Evolutionary conservation across 2,888 invertebrate genomes (phyloP).

Genomic region (Hirudinaria manillensis): DNA sequence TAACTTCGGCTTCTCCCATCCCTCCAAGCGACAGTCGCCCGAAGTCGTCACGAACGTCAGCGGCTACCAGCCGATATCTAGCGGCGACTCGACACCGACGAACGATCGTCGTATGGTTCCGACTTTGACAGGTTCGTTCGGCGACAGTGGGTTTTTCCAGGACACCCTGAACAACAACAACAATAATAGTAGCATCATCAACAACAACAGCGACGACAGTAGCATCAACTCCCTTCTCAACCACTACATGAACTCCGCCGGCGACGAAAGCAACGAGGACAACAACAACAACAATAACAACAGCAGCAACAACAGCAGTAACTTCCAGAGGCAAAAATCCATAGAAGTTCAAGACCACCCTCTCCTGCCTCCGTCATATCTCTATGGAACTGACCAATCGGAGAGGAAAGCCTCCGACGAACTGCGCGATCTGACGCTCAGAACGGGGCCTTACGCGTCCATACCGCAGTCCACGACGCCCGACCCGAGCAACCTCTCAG

Average conservation of each 20-base stretch:
- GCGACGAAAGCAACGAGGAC: conserved; percentile 15
- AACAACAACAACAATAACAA: conserved; percentile 23
- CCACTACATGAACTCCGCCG: background rate
- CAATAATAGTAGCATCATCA: conserved; percentile 14
- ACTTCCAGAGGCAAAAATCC: background rate
- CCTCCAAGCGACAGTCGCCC: background rate
- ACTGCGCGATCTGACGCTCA: conserved; percentile 15
- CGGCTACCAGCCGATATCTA: background rate
- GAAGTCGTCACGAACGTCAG: background rate
- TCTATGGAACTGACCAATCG: background rate
- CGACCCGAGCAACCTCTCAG: background rate
- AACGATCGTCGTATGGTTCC: conserved; percentile 27
- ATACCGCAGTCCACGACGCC: conserved; percentile 7
- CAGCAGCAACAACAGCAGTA: conserved; percentile 2
- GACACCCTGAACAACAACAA: background rate
- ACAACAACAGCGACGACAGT: conserved; percentile 1
- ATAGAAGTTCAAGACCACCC: background rate
- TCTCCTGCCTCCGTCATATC: conserved; percentile 7
- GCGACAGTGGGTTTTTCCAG: background rate
- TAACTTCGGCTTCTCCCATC: conserved; percentile 5
- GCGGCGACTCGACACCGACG: conserved; percentile 32
- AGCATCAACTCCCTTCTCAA: conserved; percentile 24
- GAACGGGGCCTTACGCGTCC: conserved; percentile 23
- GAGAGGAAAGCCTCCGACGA: conserved; percentile 12
- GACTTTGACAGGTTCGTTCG: background rate